Evolutionary conservation across 2,888 invertebrate genomes (phyloP).

Genomic region (Drosophila recens): DNA sequence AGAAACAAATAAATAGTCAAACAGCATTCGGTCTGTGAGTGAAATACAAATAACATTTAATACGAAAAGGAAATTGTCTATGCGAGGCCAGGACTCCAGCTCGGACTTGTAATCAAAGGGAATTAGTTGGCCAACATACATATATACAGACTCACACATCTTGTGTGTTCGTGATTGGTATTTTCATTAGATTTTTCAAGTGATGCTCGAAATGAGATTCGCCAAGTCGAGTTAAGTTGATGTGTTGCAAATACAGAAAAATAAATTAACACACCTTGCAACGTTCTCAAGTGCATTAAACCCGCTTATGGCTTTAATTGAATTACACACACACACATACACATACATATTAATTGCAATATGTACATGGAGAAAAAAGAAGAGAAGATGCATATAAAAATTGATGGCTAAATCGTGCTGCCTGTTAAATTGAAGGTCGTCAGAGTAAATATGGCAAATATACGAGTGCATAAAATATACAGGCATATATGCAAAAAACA

Average conservation of each 20-base stretch:
- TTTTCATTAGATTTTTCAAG: constrained; percentile 58
- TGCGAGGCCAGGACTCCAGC: constrained; percentile 37
- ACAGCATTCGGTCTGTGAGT: constrained; percentile 71
- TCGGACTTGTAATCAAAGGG: constrained; percentile 62
- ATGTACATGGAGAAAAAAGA: constrained; percentile 23
- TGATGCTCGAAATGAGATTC: constrained; percentile 37
- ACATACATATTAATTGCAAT: constrained; percentile 52
- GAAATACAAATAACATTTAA: constrained; percentile 81
- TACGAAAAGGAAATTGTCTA: constrained; percentile 81
- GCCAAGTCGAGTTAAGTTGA: constrained; percentile 13
- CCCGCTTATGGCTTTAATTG: constrained; percentile 45
- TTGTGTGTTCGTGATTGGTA: constrained; percentile 37
- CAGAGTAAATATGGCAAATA: constrained; percentile 16
- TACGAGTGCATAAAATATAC: constrained; percentile 17
- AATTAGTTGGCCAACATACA: constrained; percentile 62
- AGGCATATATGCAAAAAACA: constrained; percentile 21
- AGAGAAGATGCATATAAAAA: constrained; percentile 32
- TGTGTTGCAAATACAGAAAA: constrained; percentile 45
- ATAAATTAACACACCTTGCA: constrained; percentile 44
- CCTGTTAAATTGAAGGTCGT: constrained; percentile 60
- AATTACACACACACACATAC: constrained; percentile 34
- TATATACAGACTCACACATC: not conserved
- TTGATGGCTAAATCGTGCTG: constrained; percentile 62
- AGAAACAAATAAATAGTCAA: constrained; percentile 80
- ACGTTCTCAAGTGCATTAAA: constrained; percentile 42